These are phyloP conservation scores for Pempheris klunzingeri DNA, from an alignment of 2,797 vertebrate genomes.

Conservation along the genomic window DNA sequence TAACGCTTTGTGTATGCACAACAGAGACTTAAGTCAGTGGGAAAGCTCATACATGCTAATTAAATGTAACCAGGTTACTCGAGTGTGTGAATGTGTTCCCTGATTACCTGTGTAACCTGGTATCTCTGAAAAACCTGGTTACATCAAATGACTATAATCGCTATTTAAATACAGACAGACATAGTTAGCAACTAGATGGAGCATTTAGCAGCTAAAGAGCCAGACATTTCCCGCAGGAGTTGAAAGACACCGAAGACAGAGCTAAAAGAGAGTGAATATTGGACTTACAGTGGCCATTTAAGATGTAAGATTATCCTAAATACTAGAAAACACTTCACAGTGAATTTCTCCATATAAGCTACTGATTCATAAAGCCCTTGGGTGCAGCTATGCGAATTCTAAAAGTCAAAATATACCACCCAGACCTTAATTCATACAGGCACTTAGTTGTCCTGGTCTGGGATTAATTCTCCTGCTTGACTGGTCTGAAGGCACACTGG, in stretches of 20 bases:
- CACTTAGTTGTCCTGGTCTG: not conserved
- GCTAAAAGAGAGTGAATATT: not conserved
- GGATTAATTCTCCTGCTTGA: not conserved
- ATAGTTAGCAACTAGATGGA: not conserved
- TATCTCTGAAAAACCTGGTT: conserved; percentile 5
- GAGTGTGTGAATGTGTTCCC: too few species aligned
- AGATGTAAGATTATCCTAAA: not conserved
- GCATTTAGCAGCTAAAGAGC: not conserved
- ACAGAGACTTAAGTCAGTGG: conserved; percentile 15
- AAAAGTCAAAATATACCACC: not conserved
- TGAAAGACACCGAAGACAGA: not conserved
- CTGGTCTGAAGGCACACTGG: not conserved
- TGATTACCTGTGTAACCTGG: not conserved
- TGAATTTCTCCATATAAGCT: not conserved
- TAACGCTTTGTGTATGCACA: too few species aligned
- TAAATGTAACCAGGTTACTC: not conserved
- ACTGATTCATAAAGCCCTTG: not conserved
- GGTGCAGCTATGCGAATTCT: not conserved
- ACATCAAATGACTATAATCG: not conserved
- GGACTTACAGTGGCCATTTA: too few species aligned
- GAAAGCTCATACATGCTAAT: not conserved
- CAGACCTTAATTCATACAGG: not conserved
- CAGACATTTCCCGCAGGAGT: not conserved
- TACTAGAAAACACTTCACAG: not conserved
- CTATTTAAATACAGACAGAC: not conserved